A percentile compares a stretch with the other conserved stretches of the same genome.
Conservation (phyloP, 2,888 invertebrate species). For the Acanthosoma haemorrhoidale region DNA sequence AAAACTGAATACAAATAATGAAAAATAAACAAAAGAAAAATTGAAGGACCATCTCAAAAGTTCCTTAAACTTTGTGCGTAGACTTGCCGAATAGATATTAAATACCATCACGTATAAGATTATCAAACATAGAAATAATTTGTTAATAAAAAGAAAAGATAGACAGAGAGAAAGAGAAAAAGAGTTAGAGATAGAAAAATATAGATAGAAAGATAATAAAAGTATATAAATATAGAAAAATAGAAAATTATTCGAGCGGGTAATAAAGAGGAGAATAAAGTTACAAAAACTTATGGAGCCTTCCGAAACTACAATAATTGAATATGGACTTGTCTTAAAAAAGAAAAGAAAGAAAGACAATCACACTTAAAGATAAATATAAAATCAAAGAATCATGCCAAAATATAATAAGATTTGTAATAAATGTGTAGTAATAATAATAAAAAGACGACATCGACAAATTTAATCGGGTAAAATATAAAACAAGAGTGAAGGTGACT, state of each 20-base stretch:
- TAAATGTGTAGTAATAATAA: slow-evolving; percentile 29
- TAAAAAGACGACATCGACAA: slow-evolving; percentile 30
- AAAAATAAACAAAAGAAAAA: slow-evolving; percentile 38
- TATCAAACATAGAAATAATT: slow-evolving; percentile 30
- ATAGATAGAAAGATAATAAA: slow-evolving; percentile 36
- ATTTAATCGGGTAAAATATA: slow-evolving; percentile 13
- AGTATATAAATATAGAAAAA: slow-evolving; percentile 38
- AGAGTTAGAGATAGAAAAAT: slow-evolving; percentile 29
- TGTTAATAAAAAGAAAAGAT: slow-evolving; percentile 28
- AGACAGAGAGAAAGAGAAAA: slow-evolving; percentile 29
- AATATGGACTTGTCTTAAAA: slow-evolving; percentile 35
- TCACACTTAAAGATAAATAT: slow-evolving; percentile 41
- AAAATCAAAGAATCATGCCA: slow-evolving; percentile 41
- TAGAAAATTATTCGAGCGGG: slow-evolving; percentile 35
- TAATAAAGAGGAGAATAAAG: slow-evolving; percentile 24
- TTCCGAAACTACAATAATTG: slow-evolving; percentile 33
- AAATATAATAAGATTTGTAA: slow-evolving; percentile 38
- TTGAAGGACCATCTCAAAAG: slow-evolving; percentile 54
- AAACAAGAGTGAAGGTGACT: neutral
- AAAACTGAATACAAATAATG: slow-evolving; percentile 46
- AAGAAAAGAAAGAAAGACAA: slow-evolving; percentile 42
- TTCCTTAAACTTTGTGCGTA: slow-evolving; percentile 45
- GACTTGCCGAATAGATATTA: slow-evolving; percentile 23
- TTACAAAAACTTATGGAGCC: slow-evolving; percentile 30
- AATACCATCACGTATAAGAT: slow-evolving; percentile 31